Evolutionary conservation across 1,140 invertebrate species (phyloP).

Genomic region (Diachasmimorpha longicaudata): DNA sequence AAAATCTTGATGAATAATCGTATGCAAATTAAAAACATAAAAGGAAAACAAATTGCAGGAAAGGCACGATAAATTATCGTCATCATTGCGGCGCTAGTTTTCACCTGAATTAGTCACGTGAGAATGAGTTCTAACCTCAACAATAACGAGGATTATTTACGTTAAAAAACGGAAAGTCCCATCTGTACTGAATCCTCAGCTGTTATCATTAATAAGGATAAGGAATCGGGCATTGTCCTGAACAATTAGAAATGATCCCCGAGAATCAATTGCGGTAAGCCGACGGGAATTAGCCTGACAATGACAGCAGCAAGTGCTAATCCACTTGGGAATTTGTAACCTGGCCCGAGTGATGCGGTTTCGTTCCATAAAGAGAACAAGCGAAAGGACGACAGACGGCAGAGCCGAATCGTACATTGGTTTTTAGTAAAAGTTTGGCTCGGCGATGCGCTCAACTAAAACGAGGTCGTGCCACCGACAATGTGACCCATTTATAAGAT

Average conservation of each 20-base stretch:
- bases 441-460: constrained; percentile 18
- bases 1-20: too few species aligned
- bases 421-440: background rate
- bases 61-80: too few species aligned
- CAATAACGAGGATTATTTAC: too few species aligned
- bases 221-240: too few species aligned
- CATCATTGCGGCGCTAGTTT: too few species aligned
- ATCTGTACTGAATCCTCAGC: too few species aligned
- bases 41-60: too few species aligned
- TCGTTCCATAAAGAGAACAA: background rate
- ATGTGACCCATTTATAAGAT: constrained; percentile 45
- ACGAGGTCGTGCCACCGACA: constrained; percentile 49
- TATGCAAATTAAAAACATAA: too few species aligned
- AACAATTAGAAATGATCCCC: background rate
- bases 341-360: background rate
- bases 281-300: background rate
- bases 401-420: background rate
- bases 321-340: constrained; percentile 9
- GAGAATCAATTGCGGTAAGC: background rate
- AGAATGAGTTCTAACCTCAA: too few species aligned
- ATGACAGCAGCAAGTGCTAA: background rate
- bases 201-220: too few species aligned
- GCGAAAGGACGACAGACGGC: background rate
- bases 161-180: too few species aligned
- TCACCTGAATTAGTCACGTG: too few species aligned